These are phyloP conservation scores for Drosophila robusta DNA, from an alignment of 2,888 invertebrate genomes.

Conservation along the genomic window DNA sequence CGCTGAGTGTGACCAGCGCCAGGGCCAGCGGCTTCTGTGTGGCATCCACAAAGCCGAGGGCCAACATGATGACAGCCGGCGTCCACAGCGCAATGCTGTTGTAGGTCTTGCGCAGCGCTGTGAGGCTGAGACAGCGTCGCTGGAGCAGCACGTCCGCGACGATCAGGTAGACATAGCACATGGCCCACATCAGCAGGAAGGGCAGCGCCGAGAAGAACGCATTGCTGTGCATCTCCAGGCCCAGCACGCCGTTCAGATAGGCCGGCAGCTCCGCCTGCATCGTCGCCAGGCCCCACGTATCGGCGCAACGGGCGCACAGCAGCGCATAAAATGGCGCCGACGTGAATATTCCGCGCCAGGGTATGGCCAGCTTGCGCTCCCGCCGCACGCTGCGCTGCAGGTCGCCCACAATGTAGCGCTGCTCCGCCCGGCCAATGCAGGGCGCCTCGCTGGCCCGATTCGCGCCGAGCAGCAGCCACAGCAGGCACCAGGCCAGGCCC, in stretches of 20 bases:
- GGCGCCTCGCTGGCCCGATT: conserved; percentile 87
- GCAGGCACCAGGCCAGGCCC: conserved; percentile 86
- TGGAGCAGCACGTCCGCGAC: conserved; percentile 85
- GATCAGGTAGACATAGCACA: conserved; percentile 85
- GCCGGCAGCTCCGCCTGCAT: conserved; percentile 88
- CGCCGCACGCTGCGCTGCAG: conserved; percentile 51
- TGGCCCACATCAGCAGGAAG: conserved; percentile 85
- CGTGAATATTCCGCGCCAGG: conserved; percentile 88
- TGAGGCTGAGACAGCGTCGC: conserved; percentile 83
- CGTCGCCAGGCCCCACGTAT: conserved; percentile 90
- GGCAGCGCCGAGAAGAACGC: conserved; percentile 86
- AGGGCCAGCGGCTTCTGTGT: conserved; percentile 85
- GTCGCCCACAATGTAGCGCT: conserved; percentile 87
- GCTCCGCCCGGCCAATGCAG: conserved; percentile 87
- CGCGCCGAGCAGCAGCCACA: conserved; percentile 87
- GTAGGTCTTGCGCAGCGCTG: conserved; percentile 73
- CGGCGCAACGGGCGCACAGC: conserved; percentile 87
- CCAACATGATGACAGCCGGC: conserved; percentile 86
- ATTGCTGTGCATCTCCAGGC: conserved; percentile 87
- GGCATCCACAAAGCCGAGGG: conserved; percentile 85
- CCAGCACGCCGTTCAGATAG: conserved; percentile 88
- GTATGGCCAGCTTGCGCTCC: conserved; percentile 85
- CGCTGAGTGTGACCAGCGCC: conserved; percentile 86
- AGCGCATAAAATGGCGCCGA: conserved; percentile 88
- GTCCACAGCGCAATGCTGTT: conserved; percentile 84